Base-by-base conservation (phyloP, 2,113 vertebrate genomes). In the Heterotis niloticus region DNA sequence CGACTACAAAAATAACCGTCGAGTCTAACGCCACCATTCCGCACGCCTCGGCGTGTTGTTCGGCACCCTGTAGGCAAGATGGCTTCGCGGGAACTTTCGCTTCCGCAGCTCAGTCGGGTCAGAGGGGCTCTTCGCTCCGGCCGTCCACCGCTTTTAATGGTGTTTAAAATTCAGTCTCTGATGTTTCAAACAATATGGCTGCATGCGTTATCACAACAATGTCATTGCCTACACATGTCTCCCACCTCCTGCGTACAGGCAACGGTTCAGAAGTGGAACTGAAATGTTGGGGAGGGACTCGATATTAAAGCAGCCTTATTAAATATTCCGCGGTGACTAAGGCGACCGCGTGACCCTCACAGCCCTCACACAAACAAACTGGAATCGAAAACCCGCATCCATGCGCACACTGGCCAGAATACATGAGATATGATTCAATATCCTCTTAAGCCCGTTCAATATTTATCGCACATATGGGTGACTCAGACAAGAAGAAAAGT, bases 151-250 rank as follows among this genome's bases (percentile, higher is more conserved):
- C 10, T 12, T 54, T 71, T 51, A 71, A 13, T n/a, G 17, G 20
- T 71, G 29, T 44, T 44, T 44, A 44, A 44, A 44, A 44, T 44
- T 44, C 34, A 44, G 3, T 71, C 17, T 69, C 29, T 20, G 20
- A 44, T 11, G 17, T 51, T 70, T 44, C 20, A 70, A 51, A 70
- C 28, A 70, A 70, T 69, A 4, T 4, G 18, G 18, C 17, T 29
- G 67, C 51, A 44, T 44, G 34, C 34, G 29, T 69, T 18, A 28
- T 44, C 68, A 18, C 18, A 20, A 70, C 70, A 70, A 54, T 75
- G 71, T 76, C 69, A 60, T 72, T 68, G 66, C 62, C 80, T 75
- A 62, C 23, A 68, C 78, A 24, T 73, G 34, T 60, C 78, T 81
- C 18, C 54, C 17, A 10, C 14, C 76, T 69, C 76, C 59, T 80